Conservation (phyloP, 2,113 vertebrate genomes). For the Glaucomys volans region DNA sequence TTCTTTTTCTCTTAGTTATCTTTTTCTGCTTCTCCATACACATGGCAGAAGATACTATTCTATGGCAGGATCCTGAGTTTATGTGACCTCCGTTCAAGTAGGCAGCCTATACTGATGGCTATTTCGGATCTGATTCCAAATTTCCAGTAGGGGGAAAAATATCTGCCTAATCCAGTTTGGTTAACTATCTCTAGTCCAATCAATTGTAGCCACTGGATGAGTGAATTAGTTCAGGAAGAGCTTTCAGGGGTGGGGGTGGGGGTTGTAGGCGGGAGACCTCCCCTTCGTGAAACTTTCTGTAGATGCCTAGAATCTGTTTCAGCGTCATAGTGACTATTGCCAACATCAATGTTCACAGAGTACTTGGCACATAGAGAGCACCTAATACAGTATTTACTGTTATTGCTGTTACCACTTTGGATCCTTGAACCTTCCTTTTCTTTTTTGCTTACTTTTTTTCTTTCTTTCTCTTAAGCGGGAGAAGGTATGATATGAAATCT, state of each 20-base stretch:
- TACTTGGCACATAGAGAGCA: neutral
- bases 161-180: neutral
- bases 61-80: neutral
- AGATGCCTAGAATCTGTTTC: neutral
- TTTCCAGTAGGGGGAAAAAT: neutral
- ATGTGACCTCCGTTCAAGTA: neutral
- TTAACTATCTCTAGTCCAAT: neutral
- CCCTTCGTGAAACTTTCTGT: neutral
- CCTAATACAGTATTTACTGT: neutral
- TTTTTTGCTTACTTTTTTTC: neutral
- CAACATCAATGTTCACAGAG: neutral
- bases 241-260: neutral
- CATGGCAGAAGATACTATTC: neutral
- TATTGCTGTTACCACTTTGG: neutral
- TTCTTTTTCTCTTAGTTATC: neutral
- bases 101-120: neutral
- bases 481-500: slow-evolving; percentile 18
- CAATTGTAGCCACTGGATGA: neutral
- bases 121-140: neutral
- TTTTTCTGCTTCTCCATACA: neutral
- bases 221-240: neutral
- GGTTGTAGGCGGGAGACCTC: accelerated
- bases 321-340: neutral
- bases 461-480: neutral
- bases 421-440: neutral